Base-by-base conservation (phyloP, 2,888 invertebrate species). In the Leucoma salicis region DNA sequence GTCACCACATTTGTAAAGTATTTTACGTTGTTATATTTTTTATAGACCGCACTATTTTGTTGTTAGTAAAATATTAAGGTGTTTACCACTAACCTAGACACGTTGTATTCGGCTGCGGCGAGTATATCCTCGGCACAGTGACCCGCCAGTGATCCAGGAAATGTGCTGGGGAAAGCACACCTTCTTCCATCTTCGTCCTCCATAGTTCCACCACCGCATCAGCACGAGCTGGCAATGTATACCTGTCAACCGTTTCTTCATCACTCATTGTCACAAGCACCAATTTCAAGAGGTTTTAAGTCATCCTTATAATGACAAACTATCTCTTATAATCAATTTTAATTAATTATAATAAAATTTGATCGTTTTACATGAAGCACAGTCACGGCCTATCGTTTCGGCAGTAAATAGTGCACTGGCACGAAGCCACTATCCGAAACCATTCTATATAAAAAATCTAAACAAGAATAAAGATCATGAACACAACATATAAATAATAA, bases 91-190 rank as follows among this genome's bases (percentile, higher is more conserved):
- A 37, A 90, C 90, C 93, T 27, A 95, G 71, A 68, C 94, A 94
- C 43, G 92, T 93, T 61, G 93, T 91, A 68, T 94, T 93, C 10
- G 92, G 87, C 61, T 92, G 91, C n/a, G 94, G 93, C 63, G 92
- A 92, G 73, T 94, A 94, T 59, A 94, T 92, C 74, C 92, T 91
- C 13, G 95, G 95, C 32, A 95, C 95, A 72, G 92, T 93, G 35
- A 92, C 85, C 35, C 93, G 83, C 95, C 95, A 95, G 63, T 94
- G 92, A 50, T 93, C 92, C 61, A 92, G 91, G 63, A 95, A 94
- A 70, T 94, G 91, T 2, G 91, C 76, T 7, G 90, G 85, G 0
- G 92, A 82, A n/a, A 94, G 79, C 14, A 89, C 79, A 18, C 92
- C 90, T 46, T 91, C 91, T 67, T 91, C 91, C 78, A 93, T 90